phyloP scores from a whole-genome alignment of 2,797 vertebrate genomes.

The Tinamus major region DNA sequence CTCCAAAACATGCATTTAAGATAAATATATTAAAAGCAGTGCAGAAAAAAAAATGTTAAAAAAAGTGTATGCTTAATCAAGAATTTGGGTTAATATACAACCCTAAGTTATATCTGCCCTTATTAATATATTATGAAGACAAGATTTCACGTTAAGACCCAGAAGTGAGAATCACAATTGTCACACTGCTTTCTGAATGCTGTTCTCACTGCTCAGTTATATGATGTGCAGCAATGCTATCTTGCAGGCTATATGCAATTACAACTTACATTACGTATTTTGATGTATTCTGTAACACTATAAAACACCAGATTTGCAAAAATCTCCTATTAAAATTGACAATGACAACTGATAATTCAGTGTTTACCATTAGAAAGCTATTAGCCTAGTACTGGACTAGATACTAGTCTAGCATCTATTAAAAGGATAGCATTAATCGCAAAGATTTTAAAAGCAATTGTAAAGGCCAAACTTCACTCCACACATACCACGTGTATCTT shows the following conservation, averaged over 20 bases:
- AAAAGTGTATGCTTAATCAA: background rate
- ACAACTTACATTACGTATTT: background rate
- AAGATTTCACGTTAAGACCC: background rate
- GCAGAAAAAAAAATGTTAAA: background rate
- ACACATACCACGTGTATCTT: fast-evolving
- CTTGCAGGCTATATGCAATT: background rate
- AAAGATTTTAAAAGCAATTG: background rate
- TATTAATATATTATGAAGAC: background rate
- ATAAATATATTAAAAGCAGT: background rate
- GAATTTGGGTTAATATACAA: background rate
- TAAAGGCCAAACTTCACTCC: background rate
- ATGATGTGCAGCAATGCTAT: background rate
- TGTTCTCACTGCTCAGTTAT: background rate
- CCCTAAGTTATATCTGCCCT: background rate
- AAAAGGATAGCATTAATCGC: background rate
- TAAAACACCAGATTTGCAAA: background rate
- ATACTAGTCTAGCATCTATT: background rate
- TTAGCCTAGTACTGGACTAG: too few relatives aligned
- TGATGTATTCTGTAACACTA: background rate
- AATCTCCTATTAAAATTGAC: too few relatives aligned
- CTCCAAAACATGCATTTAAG: background rate
- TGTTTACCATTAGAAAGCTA: background rate
- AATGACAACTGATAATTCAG: background rate
- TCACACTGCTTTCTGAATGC: background rate
- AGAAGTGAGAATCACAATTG: background rate